Base-by-base conservation (phyloP, 2,888 invertebrate species). In the Patella ulyssiponensis region DNA sequence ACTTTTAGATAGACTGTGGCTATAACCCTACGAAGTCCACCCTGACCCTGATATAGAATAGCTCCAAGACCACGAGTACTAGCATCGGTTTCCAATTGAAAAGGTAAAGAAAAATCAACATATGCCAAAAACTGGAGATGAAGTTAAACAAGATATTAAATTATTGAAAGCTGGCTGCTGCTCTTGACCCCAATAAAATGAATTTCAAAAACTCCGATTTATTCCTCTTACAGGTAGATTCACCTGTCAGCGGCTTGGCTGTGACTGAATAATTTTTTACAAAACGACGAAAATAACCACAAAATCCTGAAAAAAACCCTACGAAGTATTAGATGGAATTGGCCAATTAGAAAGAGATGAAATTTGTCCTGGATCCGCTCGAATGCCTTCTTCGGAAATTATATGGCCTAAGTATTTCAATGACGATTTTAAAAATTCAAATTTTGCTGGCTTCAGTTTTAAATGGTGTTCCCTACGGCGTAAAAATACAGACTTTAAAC, bases 391-490 rank as follows among this genome's bases (percentile, higher is more conserved):
- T 51, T 56, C 56, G 5, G 79, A 79, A 58, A 83, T 79, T 15
- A 71, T 74, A 70, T 85, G 83, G 1, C 85, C 83, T 11, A 83
- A 54, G 69, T 81, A 83, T 17, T 75, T 71, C 4, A 84, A 81
- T 17, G 79, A 64, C 4, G 71, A 72, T 7, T 77, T 53, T 23
- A 77, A 75, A 80, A 82, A 80, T n/a, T 79, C 71, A 78, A 85
- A 86, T 75, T 81, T 85, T n/a, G 75, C 27, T 12, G 81, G 79
- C 27, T 85, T 81, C 7, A 81, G 71, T 23, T 74, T 81, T 14
- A 84, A 53, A 27, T 81, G 79, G 23, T 81, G 81, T 3, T 81
- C 72, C 12, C 75, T 27, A 11, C 82, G 72, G 52, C 79, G 58
- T 27, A 74, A 23, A 69, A 85, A 82, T 14, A 84, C 80, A 23